A percentile compares a stretch with the other conserved stretches of the same genome.
These are phyloP conservation scores for Antennarius maculatus DNA, from an alignment of 2,797 vertebrate species.

Conservation along the genomic window DNA sequence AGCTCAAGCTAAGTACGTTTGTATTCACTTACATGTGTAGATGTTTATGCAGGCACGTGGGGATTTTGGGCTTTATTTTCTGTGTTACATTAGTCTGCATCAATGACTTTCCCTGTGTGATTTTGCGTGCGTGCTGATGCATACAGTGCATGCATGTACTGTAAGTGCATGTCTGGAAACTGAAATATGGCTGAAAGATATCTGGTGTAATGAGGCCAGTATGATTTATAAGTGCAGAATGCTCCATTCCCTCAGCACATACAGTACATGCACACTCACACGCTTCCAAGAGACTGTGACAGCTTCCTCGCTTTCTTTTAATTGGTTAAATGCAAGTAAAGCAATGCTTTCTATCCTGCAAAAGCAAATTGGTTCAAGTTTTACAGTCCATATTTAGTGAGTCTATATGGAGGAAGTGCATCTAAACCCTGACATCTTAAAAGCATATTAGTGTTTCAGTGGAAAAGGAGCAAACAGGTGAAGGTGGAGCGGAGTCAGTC, in stretches of 20 bases:
- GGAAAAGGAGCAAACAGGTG: constrained; percentile 48
- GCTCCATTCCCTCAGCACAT: constrained; percentile 34
- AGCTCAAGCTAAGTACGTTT: too few species aligned
- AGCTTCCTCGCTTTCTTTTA: constrained; percentile 45
- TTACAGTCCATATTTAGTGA: constrained; percentile 26
- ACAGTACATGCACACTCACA: constrained; percentile 19
- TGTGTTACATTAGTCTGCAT: background rate
- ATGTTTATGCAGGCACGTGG: background rate
- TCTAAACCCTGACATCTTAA: constrained; percentile 2
- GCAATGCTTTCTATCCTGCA: constrained; percentile 11
- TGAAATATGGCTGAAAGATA: constrained; percentile 39
- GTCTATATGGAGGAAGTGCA: background rate
- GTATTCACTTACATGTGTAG: constrained; percentile 8
- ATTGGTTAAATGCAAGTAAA: constrained; percentile 32
- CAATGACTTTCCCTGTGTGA: background rate
- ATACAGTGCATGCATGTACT: background rate
- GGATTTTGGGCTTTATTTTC: background rate
- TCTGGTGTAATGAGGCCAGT: constrained; percentile 66
- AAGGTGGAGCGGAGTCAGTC: constrained; percentile 34
- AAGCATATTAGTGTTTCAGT: constrained; percentile 37
- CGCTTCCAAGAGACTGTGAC: constrained; percentile 25
- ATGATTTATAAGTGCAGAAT: constrained; percentile 66
- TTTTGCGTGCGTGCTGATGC: background rate
- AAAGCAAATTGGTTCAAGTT: constrained; percentile 25
- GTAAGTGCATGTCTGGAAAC: constrained; percentile 5